phyloP scores from a whole-genome alignment of 2,113 vertebrate species.

The Strix aluco region DNA sequence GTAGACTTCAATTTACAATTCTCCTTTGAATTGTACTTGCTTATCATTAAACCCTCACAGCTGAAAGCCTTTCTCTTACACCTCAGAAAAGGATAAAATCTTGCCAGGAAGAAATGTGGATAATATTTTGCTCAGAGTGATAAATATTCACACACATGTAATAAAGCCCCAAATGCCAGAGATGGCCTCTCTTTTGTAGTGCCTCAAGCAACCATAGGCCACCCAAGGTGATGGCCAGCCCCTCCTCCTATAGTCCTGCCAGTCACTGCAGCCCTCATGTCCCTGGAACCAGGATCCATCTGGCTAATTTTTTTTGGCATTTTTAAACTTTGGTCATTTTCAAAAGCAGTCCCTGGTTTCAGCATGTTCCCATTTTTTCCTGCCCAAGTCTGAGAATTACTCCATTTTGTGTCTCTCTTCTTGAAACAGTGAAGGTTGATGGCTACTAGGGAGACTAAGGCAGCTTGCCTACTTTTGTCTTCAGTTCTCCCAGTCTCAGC shows the following conservation, averaged over 20 bases:
- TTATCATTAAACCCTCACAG: constrained; percentile 38
- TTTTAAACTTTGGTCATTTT: not conserved
- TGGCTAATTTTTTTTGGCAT: not conserved
- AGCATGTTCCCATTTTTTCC: not conserved
- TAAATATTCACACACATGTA: not conserved
- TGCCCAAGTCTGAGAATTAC: not conserved
- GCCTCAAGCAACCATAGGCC: not conserved
- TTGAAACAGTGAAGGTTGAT: not conserved
- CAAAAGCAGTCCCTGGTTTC: not conserved
- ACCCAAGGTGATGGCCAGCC: constrained; percentile 4
- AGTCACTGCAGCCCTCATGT: not conserved
- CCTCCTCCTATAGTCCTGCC: not conserved
- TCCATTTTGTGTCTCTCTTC: not conserved
- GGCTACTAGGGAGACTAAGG: not conserved
- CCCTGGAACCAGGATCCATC: fast-evolving
- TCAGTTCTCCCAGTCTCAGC: not conserved
- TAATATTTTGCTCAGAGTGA: not conserved
- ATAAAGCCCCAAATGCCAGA: not conserved
- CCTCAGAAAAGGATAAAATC: constrained; percentile 12
- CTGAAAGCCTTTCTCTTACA: constrained; percentile 26
- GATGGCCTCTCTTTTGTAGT: not conserved
- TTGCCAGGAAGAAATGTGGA: constrained; percentile 31
- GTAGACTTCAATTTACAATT: constrained; percentile 57
- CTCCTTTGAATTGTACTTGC: constrained; percentile 43
- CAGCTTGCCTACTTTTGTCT: not conserved